Base-by-base conservation (phyloP, 1,140 invertebrate species). In the Steinernema feltiae region DNA sequence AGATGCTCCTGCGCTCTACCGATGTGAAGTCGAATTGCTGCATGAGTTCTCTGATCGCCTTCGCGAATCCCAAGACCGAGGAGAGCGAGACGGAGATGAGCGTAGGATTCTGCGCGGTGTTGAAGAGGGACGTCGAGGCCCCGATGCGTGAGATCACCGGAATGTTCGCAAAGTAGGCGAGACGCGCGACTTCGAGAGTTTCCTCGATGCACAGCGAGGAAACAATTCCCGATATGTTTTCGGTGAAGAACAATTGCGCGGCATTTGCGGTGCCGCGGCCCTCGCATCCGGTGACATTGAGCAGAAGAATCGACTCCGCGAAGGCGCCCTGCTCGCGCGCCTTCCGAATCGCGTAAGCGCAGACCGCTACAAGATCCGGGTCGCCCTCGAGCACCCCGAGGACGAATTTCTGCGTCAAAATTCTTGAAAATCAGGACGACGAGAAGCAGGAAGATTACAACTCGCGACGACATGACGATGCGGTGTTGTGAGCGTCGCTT, bases 91-190 rank as follows among this genome's bases (percentile, higher is more conserved):
- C 24, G 53, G 12, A 7, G 12, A 63, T 21, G 24, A 63, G 53
- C 53, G 81, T 85, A 1, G 80, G 78, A 73, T 80, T 76, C 24
- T 73, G 71, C 12, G 63, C 48, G 29, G 29, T 71, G 46, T 81
- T 63, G 30, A 82, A 81, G 7, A 82, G 27, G 21, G n/a, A 12
- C 3, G 46, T 24, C 0, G 31, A 3, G 27, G 15, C 79, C 21
- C 80, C 80, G 30, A 78, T 69, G 3, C 80, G 76, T 46, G 70
- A 82, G 7, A 81, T 69, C 18, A 81, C 75, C 12, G 80, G 81
- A 15, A 81, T 31, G 35, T 80, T 73, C 80, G 74, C 83, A 30
- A 81, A 81, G 63, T 82, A 82, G 48, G 79, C 46, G n/a, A 81
- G 69, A 7, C 80, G 74, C 32, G 78, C 79, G 31, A 84, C 72